phyloP scores from a whole-genome alignment of 2,888 invertebrate species.

The Caenorhabditis imperialis region DNA sequence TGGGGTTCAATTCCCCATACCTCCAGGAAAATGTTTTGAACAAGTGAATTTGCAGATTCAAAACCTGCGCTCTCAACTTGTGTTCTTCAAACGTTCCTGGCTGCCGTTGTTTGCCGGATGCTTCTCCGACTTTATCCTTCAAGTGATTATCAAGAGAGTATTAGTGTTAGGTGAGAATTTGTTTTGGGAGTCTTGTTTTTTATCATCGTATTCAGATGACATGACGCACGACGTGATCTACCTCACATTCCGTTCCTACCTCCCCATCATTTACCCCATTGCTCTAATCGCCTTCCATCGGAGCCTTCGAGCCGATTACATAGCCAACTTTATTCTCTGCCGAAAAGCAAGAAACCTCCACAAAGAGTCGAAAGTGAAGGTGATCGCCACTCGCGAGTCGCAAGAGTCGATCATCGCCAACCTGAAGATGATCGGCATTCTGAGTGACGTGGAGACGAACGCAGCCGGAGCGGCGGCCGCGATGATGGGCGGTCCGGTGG shows the following conservation, averaged over 20 bases:
- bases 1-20: slow-evolving; percentile 72
- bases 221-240: slow-evolving; percentile 15
- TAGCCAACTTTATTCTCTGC: slow-evolving; percentile 39
- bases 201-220: slow-evolving; percentile 34
- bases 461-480: slow-evolving; percentile 8
- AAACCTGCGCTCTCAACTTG: slow-evolving; percentile 7
- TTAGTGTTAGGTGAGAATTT: slow-evolving; percentile 12
- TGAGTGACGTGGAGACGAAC: slow-evolving; percentile 40
- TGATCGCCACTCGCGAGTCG: slow-evolving; percentile 49
- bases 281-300: slow-evolving; percentile 17
- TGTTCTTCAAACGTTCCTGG: slow-evolving; percentile 24
- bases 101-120: slow-evolving; percentile 15
- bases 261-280: slow-evolving; percentile 37
- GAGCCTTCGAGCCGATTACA: slow-evolving; percentile 35
- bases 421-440: slow-evolving; percentile 61
- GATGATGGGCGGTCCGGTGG: slow-evolving; percentile 2
- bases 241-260: slow-evolving; percentile 10
- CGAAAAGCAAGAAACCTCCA: slow-evolving; percentile 48
- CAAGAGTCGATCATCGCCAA: slow-evolving; percentile 62
- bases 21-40: slow-evolving; percentile 52
- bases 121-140: slow-evolving; percentile 9
- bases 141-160: slow-evolving; percentile 15
- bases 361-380: slow-evolving; percentile 52
- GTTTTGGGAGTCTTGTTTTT: too few relatives aligned
- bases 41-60: slow-evolving; percentile 24